Evolutionary conservation across 2,888 invertebrate genomes (phyloP).

Genomic region (Melanargia galathea): DNA sequence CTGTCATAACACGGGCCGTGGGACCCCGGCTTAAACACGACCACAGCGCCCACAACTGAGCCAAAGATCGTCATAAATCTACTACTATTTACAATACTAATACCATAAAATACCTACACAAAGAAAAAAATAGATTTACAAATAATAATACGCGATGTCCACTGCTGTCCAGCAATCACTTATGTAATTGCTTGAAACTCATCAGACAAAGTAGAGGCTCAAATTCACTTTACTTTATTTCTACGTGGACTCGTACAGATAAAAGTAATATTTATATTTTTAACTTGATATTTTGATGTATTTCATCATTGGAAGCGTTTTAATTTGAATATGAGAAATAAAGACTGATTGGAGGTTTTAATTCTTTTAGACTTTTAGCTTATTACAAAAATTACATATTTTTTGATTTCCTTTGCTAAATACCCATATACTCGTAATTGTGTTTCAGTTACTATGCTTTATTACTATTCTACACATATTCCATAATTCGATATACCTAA

Average conservation of each 20-base stretch:
- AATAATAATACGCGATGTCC: conserved; percentile 30
- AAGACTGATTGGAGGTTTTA: neutral
- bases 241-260: conserved; percentile 4
- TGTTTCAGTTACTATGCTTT: no score
- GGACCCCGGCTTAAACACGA: no score
- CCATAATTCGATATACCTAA: no score
- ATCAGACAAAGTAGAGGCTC: conserved; percentile 9
- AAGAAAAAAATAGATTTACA: conserved; percentile 4
- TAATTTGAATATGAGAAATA: neutral
- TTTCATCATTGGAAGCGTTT: neutral
- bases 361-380: no score
- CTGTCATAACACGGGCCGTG: no score
- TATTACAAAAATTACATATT: no score
- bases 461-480: no score
- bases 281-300: neutral
- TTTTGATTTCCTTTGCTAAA: neutral
- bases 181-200: conserved; percentile 17
- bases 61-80: neutral
- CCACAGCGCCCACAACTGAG: no score
- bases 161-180: conserved; percentile 6
- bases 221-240: conserved; percentile 6
- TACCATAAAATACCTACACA: neutral
- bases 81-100: no score
- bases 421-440: no score
- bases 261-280: neutral